Evolutionary conservation across 2,797 vertebrate genomes (phyloP), one percentile per base, ranked within the genome.

Genomic region (Remorina albescens): DNA sequence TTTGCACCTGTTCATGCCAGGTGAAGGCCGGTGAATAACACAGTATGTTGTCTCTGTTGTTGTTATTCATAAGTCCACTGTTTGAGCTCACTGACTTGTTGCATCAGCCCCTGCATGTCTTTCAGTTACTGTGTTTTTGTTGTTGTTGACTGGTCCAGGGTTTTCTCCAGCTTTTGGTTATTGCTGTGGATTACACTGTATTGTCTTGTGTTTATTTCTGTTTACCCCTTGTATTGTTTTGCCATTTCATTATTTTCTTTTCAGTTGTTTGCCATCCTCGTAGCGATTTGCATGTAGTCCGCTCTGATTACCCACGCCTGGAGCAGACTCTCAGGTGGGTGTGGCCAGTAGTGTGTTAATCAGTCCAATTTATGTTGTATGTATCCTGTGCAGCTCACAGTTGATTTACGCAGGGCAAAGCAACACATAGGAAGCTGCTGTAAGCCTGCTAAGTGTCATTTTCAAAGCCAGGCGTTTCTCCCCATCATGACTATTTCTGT

Each of bases 251-350:
- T 89, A 80, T 93, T 94, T 89, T 93, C 84, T 95, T 96, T 96
- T 96, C 96, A 97, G 95, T 97, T 95, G 85, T 91, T 95, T 96
- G 90, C 93, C 92, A 91, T 91, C 93, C 90, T 92, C 85, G 83
- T 95, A 91, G 85, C 84, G 86, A 93, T 93, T 92, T 92, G 90
- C 93, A 94, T 93, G 91, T 94, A 82, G 86, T 93, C 94, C 90
- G 32, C 92, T 91, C 92, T 89, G 93, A 94, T 92, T 93, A 85
- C 74, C 90, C 77, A 42, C 80, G 89, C 88, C 88, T 55, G 91
- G 93, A 94, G 81, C 85, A 69, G 82, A 89, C 85, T 84, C 76
- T 91, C 95, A 96, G 96, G 96, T 97, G 94, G 95, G 96, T 95
- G 89, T 90, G 89, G 85, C 58, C 74, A 71, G 69, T 46, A 72